Conservation (phyloP, 2,797 vertebrate species). For the Melopsittacus undulatus region DNA sequence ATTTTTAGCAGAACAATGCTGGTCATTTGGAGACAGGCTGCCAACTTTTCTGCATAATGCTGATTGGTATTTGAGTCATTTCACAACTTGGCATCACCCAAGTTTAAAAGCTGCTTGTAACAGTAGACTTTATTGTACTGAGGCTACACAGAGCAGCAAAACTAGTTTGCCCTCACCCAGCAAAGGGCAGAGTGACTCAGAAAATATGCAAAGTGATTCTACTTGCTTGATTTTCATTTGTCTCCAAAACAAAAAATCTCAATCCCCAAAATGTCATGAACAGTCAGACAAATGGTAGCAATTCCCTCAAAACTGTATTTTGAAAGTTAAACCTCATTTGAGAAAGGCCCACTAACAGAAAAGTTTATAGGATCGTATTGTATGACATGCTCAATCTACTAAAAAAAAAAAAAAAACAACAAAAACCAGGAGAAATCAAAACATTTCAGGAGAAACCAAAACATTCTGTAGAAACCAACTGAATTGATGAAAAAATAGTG, state of each 20-base stretch:
- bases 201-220: constrained; percentile 52
- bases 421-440: neutral
- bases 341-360: neutral
- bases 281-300: constrained; percentile 40
- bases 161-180: constrained; percentile 12
- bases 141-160: constrained; percentile 43
- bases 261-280: constrained; percentile 64
- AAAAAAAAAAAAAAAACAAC: neutral
- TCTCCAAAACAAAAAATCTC: constrained; percentile 52
- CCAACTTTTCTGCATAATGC: constrained; percentile 3
- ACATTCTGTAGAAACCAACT: neutral
- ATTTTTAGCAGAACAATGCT: neutral
- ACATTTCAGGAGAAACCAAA: neutral
- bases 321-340: constrained; percentile 51
- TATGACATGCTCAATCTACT: neutral
- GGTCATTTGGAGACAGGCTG: constrained; percentile 26
- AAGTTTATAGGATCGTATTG: neutral
- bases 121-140: constrained; percentile 55
- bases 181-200: constrained; percentile 66
- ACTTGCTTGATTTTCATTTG: constrained; percentile 55
- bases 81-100: constrained; percentile 26
- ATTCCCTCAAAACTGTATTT: constrained; percentile 16
- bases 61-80: constrained; percentile 47
- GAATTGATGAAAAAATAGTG: neutral
- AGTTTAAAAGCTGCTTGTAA: constrained; percentile 37